phyloP scores from a whole-genome alignment of 2,113 vertebrate species.

The Butorides virescens region DNA sequence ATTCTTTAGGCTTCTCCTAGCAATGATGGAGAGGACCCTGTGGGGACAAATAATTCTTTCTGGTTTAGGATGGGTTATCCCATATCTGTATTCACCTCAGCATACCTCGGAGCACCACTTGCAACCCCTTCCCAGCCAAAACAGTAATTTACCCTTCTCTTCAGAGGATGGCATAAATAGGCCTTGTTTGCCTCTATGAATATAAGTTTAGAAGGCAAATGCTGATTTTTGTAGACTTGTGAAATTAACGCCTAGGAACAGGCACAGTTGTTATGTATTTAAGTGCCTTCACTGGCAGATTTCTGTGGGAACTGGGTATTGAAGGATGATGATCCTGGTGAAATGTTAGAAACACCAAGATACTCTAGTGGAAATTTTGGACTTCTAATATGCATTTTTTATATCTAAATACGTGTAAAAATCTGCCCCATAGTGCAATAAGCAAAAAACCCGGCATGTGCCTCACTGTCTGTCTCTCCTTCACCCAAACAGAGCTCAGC shows the following conservation, averaged over 20 bases:
- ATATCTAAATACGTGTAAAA: background rate
- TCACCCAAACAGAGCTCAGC: background rate
- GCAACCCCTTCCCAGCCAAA: background rate
- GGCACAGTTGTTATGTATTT: fast-evolving
- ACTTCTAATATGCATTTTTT: background rate
- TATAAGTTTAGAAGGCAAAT: background rate
- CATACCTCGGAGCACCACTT: background rate
- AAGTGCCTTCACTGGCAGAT: background rate
- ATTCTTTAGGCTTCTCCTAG: background rate
- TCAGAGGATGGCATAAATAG: background rate
- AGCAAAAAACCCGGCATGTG: background rate
- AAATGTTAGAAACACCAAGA: background rate
- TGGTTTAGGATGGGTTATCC: background rate
- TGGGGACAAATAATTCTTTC: background rate
- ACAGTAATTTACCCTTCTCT: background rate
- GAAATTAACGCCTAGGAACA: background rate
- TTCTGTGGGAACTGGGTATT: background rate
- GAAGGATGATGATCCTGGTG: background rate
- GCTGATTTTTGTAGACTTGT: background rate
- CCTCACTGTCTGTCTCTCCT: background rate
- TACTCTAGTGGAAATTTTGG: background rate
- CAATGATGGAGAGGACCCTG: background rate
- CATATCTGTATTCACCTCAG: background rate
- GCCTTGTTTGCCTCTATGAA: background rate
- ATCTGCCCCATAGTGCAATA: background rate